phyloP scores from a whole-genome alignment of 2,888 invertebrate species.

The Muscina levida region DNA sequence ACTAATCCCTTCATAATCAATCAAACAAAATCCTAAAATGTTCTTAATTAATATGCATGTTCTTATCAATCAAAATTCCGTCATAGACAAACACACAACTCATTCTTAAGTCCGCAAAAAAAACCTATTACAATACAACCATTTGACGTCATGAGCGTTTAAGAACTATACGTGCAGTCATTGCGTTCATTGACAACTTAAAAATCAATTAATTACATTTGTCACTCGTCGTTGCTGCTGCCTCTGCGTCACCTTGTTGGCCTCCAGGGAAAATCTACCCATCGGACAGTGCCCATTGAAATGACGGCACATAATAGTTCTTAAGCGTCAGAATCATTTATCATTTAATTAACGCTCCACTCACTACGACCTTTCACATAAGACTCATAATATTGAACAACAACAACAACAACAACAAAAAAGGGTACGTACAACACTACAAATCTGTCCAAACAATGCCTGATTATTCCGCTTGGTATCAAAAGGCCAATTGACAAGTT shows the following conservation, averaged over 20 bases:
- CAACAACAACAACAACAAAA: too few species aligned
- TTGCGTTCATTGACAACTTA: background rate
- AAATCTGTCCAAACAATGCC: background rate
- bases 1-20: too few species aligned
- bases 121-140: background rate
- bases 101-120: too few species aligned
- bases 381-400: background rate
- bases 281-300: conserved; percentile 19
- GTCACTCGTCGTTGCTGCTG: background rate
- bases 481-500: conserved; percentile 63
- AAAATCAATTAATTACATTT: conserved; percentile 3
- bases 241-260: background rate
- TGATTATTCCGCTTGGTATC: conserved; percentile 8
- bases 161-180: background rate
- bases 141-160: background rate
- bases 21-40: too few species aligned
- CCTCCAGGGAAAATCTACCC: conserved; percentile 9
- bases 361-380: conserved; percentile 18
- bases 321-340: conserved; percentile 42
- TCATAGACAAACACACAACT: too few species aligned
- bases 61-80: too few species aligned
- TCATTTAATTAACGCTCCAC: conserved; percentile 44
- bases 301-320: background rate
- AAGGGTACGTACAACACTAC: background rate
- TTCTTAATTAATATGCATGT: too few species aligned